A percentile compares a stretch with the other conserved stretches of the same genome.
phyloP scores from a whole-genome alignment of 2,113 vertebrate species.

The Copsychus sechellarum region DNA sequence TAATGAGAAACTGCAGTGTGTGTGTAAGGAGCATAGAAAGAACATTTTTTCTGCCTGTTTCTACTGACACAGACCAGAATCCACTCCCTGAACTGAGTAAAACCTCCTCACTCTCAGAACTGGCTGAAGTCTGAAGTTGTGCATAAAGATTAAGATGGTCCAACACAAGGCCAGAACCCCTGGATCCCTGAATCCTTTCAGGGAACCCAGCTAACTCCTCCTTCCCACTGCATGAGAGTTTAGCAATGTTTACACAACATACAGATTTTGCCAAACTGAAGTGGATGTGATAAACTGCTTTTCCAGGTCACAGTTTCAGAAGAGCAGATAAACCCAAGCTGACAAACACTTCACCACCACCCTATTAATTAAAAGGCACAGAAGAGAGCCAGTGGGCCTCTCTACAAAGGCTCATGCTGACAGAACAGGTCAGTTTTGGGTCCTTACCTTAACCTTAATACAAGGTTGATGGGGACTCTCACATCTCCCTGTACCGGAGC shows the following conservation, averaged over 20 bases:
- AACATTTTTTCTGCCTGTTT: background rate
- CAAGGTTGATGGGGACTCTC: slow-evolving; percentile 89
- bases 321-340: background rate
- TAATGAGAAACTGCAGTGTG: background rate
- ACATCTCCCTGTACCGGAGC: slow-evolving; percentile 70
- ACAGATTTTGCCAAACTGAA: background rate
- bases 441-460: slow-evolving; percentile 92
- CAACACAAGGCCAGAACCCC: background rate
- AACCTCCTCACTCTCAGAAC: background rate
- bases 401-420: background rate
- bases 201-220: background rate
- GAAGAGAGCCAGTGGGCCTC: background rate
- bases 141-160: background rate
- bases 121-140: background rate
- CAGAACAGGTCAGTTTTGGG: background rate
- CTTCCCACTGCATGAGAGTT: background rate
- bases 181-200: background rate
- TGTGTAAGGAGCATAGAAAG: background rate
- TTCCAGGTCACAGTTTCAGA: background rate
- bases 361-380: background rate
- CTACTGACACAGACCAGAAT: background rate
- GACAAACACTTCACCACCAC: background rate
- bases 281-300: background rate
- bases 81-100: background rate
- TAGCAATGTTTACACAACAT: background rate